Evolutionary conservation across 2,113 vertebrate genomes (phyloP).

Genomic region (Nothocercus nigrocapillus): DNA sequence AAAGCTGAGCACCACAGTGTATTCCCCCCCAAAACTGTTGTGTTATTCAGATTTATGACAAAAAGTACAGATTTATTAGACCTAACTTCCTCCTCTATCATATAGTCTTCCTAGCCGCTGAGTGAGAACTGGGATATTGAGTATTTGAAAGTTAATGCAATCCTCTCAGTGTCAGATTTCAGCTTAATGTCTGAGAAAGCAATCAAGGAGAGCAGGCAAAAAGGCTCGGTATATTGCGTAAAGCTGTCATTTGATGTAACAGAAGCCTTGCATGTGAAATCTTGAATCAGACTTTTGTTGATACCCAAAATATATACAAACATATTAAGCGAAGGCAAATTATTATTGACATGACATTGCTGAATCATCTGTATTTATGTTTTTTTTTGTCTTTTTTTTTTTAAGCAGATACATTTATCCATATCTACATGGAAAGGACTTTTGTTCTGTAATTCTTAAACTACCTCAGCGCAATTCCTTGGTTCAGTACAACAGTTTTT

Average conservation of each 20-base stretch:
- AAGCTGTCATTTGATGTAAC: background rate
- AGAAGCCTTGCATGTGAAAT: background rate
- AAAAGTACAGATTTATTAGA: background rate
- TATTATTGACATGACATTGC: background rate
- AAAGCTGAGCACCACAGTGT: background rate
- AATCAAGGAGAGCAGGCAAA: background rate
- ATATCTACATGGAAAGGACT: background rate
- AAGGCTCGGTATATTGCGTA: background rate
- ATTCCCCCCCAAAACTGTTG: background rate
- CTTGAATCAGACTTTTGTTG: background rate
- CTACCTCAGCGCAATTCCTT: background rate
- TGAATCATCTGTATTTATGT: background rate
- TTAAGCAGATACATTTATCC: background rate
- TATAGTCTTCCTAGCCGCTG: background rate
- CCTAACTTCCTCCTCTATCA: background rate
- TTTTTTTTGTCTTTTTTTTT: background rate
- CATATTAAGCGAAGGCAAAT: background rate
- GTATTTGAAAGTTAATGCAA: background rate
- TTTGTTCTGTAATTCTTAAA: background rate
- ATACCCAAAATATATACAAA: background rate
- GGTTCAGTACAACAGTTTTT: background rate
- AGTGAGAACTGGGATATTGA: background rate
- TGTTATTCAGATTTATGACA: background rate
- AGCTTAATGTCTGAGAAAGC: background rate
- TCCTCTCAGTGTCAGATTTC: background rate